Evolutionary conservation across 2,797 vertebrate genomes (phyloP).

Genomic region (Hypotaenidia okinawae): DNA sequence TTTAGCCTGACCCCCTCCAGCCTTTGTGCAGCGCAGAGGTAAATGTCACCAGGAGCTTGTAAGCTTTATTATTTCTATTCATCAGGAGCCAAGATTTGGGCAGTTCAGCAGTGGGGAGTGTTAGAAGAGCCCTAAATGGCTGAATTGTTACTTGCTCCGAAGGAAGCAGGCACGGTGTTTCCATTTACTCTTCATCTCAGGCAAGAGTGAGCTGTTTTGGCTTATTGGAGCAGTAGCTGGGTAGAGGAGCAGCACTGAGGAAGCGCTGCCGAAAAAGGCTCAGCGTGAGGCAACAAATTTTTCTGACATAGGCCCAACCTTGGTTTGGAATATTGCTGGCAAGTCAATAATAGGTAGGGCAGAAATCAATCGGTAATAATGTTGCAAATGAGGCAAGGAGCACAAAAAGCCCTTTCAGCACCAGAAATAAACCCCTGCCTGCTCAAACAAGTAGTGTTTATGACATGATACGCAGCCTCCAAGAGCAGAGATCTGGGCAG

Average conservation of each 20-base stretch:
- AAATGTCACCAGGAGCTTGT: conserved; percentile 24
- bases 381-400: conserved; percentile 53
- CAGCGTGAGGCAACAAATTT: conserved; percentile 70
- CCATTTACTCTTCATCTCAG: conserved; percentile 71
- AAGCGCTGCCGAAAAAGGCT: conserved; percentile 46
- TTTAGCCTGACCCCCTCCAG: accelerated
- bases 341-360: conserved; percentile 56
- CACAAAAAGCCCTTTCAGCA: conserved; percentile 60
- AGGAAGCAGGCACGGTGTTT: conserved; percentile 70
- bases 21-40: accelerated
- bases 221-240: conserved; percentile 53
- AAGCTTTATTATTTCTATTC: conserved; percentile 9
- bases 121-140: conserved; percentile 70
- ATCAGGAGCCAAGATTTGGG: conserved; percentile 5
- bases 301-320: conserved; percentile 72
- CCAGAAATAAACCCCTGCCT: conserved; percentile 35
- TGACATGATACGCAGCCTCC: conserved; percentile 33
- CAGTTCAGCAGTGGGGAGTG: conserved; percentile 6
- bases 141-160: conserved; percentile 67
- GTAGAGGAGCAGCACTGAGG: conserved; percentile 58
- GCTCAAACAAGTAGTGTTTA: conserved; percentile 34
- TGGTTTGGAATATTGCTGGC: conserved; percentile 73
- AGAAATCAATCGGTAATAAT: conserved; percentile 70
- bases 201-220: conserved; percentile 74
- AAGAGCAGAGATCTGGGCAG: conserved; percentile 31